Evolutionary conservation across 1,140 invertebrate species (phyloP), one percentile per base, ranked within the genome.

Genomic region (Magallana angulata): DNA sequence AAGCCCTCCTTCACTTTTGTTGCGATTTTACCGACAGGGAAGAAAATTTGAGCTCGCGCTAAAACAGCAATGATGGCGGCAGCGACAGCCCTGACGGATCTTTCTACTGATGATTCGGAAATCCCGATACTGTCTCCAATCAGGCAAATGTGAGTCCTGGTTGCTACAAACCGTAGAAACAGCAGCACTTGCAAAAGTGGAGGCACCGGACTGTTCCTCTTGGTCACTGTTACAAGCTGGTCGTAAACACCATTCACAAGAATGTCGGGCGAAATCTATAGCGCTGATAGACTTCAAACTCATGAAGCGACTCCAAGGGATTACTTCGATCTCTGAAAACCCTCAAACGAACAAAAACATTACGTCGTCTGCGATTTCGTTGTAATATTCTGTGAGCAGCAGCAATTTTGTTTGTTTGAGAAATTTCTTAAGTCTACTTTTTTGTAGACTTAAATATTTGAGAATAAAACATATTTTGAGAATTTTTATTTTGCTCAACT

Each of bases 141-240:
- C 30, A 84, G 60, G 62, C 82, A 30, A 7, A 84, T 30, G 24
- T 84, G 82, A 16, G 57, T 57, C 18, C 82, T 12, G 1, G 82
- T 84, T 7, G 82, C 82, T 59, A 60, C 82, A n/a, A 84, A 84
- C 30, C 18, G 58, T 36, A 84, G 48, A 36, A 84, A 84, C 36
- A 84, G 14, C 59, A 84, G 36, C 7, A 59, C 57, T 30, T 60
- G 58, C 8, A 81, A 12, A 11, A 1, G 30, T 18, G 76, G 24
- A 81, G 82, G 48, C 12, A 60, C 12, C 24, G 58, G 18, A n/a
- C 58, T 9, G 60, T 84, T 84, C 60, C 82, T 84, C 12, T 14
- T 62, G 11, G 82, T 60, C 11, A 60, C 57, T 12, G 57, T 18
- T 30, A 30, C 5, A 8, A 84, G 58, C 14, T 30, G 9, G 11